Conservation (phyloP, 2,888 invertebrate genomes). For the Meliscaeva auricollis region DNA sequence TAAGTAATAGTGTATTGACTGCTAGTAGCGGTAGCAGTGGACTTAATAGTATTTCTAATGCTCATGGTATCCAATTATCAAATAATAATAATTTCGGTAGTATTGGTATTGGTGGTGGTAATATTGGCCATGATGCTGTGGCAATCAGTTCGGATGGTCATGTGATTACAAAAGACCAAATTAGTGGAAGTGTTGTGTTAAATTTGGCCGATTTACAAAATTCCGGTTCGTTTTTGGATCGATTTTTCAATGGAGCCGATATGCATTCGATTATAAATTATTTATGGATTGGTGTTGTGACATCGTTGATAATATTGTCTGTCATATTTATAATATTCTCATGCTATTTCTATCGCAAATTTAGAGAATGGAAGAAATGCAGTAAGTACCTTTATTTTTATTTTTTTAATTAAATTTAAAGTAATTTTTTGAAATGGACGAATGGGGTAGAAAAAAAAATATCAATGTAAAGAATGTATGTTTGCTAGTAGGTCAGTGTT, state of each 20-base stretch:
- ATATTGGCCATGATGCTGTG: constrained; percentile 51
- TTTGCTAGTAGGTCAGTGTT: too few relatives aligned
- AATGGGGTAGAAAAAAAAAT: background rate
- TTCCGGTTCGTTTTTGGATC: constrained; percentile 77
- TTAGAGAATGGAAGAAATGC: constrained; percentile 84
- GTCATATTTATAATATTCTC: constrained; percentile 83
- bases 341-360: constrained; percentile 83
- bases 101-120: background rate
- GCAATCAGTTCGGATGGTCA: constrained; percentile 77
- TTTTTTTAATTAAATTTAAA: background rate
- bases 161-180: constrained; percentile 81
- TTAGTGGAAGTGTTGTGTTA: constrained; percentile 82
- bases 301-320: constrained; percentile 81
- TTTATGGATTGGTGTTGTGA: constrained; percentile 84
- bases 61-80: constrained; percentile 32
- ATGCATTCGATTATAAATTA: constrained; percentile 83
- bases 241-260: constrained; percentile 81
- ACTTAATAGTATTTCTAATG: constrained; percentile 51
- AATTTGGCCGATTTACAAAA: constrained; percentile 81
- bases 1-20: constrained; percentile 79
- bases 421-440: constrained; percentile 1
- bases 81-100: constrained; percentile 10
- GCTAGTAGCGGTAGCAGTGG: constrained; percentile 51
- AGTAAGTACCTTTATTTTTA: constrained; percentile 81
- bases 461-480: too few relatives aligned